Conservation (phyloP, 2,797 vertebrate species). For the Crenichthys baileyi region DNA sequence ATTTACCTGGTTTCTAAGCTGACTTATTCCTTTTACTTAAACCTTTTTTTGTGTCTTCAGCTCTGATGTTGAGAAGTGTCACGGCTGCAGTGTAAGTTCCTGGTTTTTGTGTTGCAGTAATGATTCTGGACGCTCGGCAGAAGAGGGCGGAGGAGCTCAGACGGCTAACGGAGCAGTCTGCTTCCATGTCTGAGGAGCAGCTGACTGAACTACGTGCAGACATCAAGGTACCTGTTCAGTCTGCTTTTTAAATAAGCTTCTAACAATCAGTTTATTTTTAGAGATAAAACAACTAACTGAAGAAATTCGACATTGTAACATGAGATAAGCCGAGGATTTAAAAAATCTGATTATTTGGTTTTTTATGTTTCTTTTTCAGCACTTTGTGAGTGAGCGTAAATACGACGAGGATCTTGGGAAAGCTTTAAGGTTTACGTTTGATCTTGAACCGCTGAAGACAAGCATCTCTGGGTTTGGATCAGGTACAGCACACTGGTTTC, state of each 20-base stretch:
- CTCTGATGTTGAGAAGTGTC: not conserved
- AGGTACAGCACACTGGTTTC: conserved; percentile 74
- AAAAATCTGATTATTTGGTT: not conserved
- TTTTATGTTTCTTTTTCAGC: conserved; percentile 71
- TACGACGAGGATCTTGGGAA: conserved; percentile 95
- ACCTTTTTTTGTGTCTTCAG: too few relatives aligned
- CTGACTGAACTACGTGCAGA: conserved; percentile 92
- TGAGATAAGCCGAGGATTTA: not conserved
- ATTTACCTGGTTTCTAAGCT: not conserved
- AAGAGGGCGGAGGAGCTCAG: conserved; percentile 90
- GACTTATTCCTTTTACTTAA: too few relatives aligned
- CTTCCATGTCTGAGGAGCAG: conserved; percentile 93
- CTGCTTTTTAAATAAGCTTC: not conserved
- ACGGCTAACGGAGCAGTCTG: conserved; percentile 89
- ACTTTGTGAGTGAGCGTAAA: conserved; percentile 96
- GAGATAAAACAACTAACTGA: not conserved
- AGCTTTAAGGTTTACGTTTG: conserved; percentile 89
- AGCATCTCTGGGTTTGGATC: conserved; percentile 89
- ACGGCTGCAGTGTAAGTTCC: not conserved
- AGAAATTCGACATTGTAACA: not conserved
- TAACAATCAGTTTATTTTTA: not conserved
- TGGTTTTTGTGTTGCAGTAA: conserved; percentile 81
- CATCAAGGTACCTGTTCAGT: conserved; percentile 85
- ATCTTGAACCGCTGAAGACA: conserved; percentile 87
- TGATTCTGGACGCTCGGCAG: conserved; percentile 88